Base-by-base conservation (phyloP, 2,113 vertebrate genomes). In the Hydrolagus affinis region DNA sequence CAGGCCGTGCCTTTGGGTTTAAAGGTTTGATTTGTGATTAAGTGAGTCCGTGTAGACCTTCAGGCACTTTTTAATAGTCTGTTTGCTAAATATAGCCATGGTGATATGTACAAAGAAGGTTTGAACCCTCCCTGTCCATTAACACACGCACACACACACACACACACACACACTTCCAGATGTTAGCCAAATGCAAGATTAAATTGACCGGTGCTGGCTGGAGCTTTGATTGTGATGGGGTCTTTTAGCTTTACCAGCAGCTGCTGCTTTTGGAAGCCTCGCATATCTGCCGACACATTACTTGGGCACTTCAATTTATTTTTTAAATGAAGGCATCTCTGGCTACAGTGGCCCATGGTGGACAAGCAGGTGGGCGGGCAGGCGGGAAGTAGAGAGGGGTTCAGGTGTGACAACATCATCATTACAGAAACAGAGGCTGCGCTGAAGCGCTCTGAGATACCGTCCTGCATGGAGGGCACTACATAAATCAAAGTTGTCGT, bases 1-100 rank as follows among this genome's bases (percentile, higher is more conserved):
- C 78, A 83, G 78, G 60, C 25, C 32, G 59, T 23, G 25, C 78
- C 78, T 83, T 83, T 83, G 78, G 78, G 60, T 83, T 64, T 66
- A 21, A 68, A 83, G 62, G 60, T 66, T 83, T 83, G 78, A 32
- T 66, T 66, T 83, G 78, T 32, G 78, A 83, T 83, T 83, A 83
- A 83, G 78, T 83, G 78, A 83, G 25, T 60, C 28, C 6, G 14
- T 68, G 78, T 83, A 68, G 78, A 62, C 78, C 78, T 83, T 83
- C 60, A 14, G 78, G 78, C 78, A 30, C 25, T 25, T 68, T 83
- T 83, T 83, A 83, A 83, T 83, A 83, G 78, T 17, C 62, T 83
- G 59, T 66, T 83, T 83, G 78, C 78, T 83, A 83, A 83, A 83
- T 83, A 83, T 83, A 83, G 78, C 28, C 64, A 66, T 60, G 30